Evolutionary conservation across 2,113 vertebrate species (phyloP).

Genomic region (Illadopsis cleaveri): DNA sequence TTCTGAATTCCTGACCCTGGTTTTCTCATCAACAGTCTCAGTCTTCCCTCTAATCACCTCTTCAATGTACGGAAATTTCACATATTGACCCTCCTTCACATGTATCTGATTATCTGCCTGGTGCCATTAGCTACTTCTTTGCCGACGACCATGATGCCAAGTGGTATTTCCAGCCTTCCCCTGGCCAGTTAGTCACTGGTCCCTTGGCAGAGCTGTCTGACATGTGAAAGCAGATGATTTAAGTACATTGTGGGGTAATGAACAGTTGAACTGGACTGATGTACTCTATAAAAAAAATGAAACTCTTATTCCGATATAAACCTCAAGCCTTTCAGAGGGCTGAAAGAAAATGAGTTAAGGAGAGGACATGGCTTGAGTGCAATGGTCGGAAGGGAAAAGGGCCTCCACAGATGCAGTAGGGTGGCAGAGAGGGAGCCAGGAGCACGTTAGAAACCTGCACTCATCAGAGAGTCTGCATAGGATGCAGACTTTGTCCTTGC

Average conservation of each 20-base stretch:
- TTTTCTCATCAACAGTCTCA: not conserved
- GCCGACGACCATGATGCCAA: accelerated
- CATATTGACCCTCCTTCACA: accelerated
- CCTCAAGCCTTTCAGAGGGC: not conserved
- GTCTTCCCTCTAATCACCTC: not conserved
- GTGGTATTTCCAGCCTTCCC: not conserved
- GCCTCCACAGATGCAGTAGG: not conserved
- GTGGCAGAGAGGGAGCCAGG: not conserved
- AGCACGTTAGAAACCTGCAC: not conserved
- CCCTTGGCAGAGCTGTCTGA: not conserved
- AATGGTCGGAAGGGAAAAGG: not conserved
- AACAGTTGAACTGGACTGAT: not conserved
- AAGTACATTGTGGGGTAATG: not conserved
- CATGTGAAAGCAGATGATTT: not conserved
- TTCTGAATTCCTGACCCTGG: not conserved
- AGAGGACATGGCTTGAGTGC: not conserved
- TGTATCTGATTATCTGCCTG: not conserved
- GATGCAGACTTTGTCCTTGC: not conserved
- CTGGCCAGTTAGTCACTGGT: not conserved
- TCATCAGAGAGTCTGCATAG: accelerated
- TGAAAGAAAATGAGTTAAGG: not conserved
- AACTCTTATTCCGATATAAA: not conserved
- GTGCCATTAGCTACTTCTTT: not conserved
- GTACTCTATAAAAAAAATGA: not conserved
- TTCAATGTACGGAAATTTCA: not conserved